Base-by-base conservation (phyloP, 2,113 vertebrate species). In the Bombycilla garrulus region DNA sequence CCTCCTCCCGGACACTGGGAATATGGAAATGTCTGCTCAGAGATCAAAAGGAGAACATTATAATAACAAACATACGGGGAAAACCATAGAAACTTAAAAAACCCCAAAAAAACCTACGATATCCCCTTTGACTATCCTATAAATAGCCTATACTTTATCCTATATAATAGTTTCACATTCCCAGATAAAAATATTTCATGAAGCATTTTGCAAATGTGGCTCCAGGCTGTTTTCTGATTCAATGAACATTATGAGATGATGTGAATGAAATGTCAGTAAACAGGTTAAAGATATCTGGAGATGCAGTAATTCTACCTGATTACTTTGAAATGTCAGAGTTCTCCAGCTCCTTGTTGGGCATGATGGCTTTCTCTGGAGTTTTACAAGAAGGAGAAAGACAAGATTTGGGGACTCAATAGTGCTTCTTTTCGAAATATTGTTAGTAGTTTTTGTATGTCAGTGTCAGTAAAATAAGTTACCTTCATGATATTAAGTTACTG, bases 191-290 rank as follows among this genome's bases (percentile, higher is more conserved):
- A 69, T 47, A 57, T 10, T 53, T 35, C 24, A 36, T 3, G n/a
- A 74, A 66, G 47, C 28, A 21, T 73, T 90, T 86, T 47, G 80
- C 80, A 86, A 73, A 70, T 15, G 23, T 15, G 77, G 64, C 88
- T 92, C 45, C 22, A 65, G 74, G 82, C 56, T 88, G 80, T 50
- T 92, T 93, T 78, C 86, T 90, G 69, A 95, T 74, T 72, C 76
- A 77, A 16, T 25, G 54, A 60, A 77, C 17, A 19, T 70, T 58
- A 88, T 9, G 45, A 83, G 85, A 69, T 10, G 36, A 93, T 18
- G 56, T 10, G 44, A 94, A 62, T 3, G 23, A 92, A 93, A 88
- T 77, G 58, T 53, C 93, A 91, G 80, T 53, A 95, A 88, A 83
- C 56, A 95, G 58, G 62, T 69, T 90, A 80, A 77, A 86, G 72